Conservation (phyloP, 2,797 vertebrate species). For the Pangasius sanitwongsei region DNA sequence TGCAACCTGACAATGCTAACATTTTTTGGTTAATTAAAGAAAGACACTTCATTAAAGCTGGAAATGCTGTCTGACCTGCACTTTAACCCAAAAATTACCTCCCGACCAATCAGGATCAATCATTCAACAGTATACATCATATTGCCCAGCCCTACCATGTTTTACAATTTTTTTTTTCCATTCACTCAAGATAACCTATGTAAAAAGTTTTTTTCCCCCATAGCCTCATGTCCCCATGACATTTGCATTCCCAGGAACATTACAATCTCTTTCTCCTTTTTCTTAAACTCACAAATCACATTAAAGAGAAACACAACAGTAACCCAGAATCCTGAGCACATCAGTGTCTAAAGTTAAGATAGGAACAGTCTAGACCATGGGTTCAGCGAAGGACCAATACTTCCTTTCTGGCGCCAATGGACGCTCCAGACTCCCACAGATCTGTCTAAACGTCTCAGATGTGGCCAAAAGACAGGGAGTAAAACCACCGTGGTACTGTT, state of each 20-base stretch:
- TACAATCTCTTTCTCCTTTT: neutral
- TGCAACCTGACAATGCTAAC: neutral
- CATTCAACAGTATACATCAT: neutral
- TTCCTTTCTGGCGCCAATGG: conserved; percentile 15
- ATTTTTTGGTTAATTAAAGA: neutral
- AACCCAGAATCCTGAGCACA: neutral
- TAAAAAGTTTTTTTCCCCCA: neutral
- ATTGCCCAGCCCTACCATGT: too few relatives aligned
- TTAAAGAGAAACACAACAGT: neutral
- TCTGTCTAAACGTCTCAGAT: neutral
- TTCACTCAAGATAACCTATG: neutral
- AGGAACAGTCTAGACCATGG: conserved; percentile 12
- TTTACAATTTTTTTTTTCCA: neutral
- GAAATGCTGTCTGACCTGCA: too few relatives aligned
- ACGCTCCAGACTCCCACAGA: neutral
- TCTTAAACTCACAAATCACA: neutral
- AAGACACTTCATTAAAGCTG: neutral
- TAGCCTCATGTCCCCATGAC: neutral
- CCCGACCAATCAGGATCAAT: neutral
- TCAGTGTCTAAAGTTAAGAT: conserved; percentile 1
- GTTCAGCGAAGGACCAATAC: neutral
- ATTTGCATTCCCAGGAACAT: neutral
- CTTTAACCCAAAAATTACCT: too few relatives aligned
- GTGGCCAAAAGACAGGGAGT: neutral
- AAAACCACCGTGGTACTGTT: neutral